A percentile compares a stretch with the other conserved stretches of the same genome.
phyloP scores from a whole-genome alignment of 2,888 invertebrate species.

The Andrena flavipes region DNA sequence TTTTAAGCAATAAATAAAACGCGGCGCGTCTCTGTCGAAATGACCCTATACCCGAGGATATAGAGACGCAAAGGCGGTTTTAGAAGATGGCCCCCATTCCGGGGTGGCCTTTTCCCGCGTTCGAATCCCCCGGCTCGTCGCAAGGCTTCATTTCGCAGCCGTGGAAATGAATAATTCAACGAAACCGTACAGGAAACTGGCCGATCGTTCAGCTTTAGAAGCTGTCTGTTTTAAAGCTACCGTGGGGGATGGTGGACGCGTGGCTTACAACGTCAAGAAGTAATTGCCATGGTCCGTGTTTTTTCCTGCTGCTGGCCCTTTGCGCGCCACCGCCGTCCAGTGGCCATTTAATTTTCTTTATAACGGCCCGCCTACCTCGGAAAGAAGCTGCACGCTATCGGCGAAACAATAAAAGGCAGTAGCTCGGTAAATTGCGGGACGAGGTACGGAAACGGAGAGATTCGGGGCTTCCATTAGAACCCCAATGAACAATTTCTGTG shows the following conservation, averaged over 20 bases:
- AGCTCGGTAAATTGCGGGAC: constrained; percentile 4
- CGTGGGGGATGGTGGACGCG: constrained; percentile 8
- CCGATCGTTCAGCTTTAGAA: constrained; percentile 32
- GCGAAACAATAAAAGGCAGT: constrained; percentile 13
- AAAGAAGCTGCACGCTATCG: background rate
- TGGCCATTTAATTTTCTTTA: constrained; percentile 17
- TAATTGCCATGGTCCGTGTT: constrained; percentile 34
- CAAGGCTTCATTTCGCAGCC: background rate
- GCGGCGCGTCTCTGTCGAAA: no score
- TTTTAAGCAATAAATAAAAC: no score
- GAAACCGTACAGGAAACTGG: constrained; percentile 1
- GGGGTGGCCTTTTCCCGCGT: background rate
- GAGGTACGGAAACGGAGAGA: constrained; percentile 4
- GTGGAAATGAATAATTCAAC: constrained; percentile 24
- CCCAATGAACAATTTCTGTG: background rate
- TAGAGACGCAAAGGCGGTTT: background rate
- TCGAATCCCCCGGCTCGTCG: background rate
- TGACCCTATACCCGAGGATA: background rate
- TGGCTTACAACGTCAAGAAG: constrained; percentile 19
- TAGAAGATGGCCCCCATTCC: background rate
- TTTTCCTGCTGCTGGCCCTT: constrained; percentile 8
- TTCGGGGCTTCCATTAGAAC: constrained; percentile 16
- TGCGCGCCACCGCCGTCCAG: background rate
- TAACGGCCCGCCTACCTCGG: background rate
- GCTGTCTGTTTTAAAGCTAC: constrained; percentile 53